Evolutionary conservation across 2,797 vertebrate genomes (phyloP).

Genomic region (Aldrovandia affinis): DNA sequence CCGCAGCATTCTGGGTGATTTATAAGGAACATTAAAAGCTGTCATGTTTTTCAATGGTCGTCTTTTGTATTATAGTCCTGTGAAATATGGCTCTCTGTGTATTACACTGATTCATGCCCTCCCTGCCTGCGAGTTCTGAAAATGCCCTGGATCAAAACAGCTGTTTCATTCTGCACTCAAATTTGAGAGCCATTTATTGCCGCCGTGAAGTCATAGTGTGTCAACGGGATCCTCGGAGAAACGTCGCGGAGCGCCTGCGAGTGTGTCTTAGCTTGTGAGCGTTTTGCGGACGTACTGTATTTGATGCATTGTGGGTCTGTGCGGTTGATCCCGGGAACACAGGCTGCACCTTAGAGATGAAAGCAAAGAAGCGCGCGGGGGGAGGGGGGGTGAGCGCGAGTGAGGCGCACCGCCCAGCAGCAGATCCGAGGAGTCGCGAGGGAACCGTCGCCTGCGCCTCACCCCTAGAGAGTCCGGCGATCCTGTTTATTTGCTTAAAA

Average conservation of each 20-base stretch:
- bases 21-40: slow-evolving; percentile 75
- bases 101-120: slow-evolving; percentile 13
- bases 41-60: slow-evolving; percentile 64
- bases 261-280: neutral
- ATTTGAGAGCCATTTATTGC: neutral
- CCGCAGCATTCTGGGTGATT: slow-evolving; percentile 57
- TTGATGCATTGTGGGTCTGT: neutral
- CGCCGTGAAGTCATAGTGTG: neutral
- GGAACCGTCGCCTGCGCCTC: neutral
- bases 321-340: neutral
- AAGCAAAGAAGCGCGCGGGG: neutral
- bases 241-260: too few relatives aligned
- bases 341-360: neutral
- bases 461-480: neutral
- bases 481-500: slow-evolving; percentile 13
- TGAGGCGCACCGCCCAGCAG: neutral
- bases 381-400: neutral
- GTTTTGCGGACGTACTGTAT: neutral
- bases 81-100: slow-evolving; percentile 63
- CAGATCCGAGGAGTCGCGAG: neutral
- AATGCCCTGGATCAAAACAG: slow-evolving; percentile 16
- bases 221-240: neutral
- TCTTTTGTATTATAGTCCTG: slow-evolving; percentile 58
- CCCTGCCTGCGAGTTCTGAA: neutral
- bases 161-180: slow-evolving; percentile 14